Evolutionary conservation across 2,797 vertebrate species (phyloP).

Genomic region (Mycteria americana): DNA sequence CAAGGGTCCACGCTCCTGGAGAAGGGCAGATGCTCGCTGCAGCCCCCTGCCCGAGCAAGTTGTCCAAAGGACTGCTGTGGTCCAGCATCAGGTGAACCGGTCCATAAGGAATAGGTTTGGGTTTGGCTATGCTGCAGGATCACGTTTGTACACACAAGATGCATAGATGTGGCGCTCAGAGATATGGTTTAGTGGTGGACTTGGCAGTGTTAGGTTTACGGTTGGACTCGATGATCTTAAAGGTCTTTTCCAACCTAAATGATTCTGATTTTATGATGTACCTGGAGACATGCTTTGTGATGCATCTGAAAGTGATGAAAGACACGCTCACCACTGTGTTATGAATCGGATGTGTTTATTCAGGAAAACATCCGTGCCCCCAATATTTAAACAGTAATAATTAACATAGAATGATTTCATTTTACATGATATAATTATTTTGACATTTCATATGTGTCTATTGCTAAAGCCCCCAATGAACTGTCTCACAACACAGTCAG

Average conservation of each 20-base stretch:
- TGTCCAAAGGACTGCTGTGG: not conserved
- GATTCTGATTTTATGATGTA: not conserved
- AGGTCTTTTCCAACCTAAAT: not conserved
- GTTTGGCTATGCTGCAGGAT: not conserved
- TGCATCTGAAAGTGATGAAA: not conserved
- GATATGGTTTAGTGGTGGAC: not conserved
- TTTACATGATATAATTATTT: not conserved
- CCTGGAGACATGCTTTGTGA: not conserved
- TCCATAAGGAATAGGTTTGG: not conserved
- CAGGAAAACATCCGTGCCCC: not conserved
- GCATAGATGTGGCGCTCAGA: not conserved
- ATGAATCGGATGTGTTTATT: not conserved
- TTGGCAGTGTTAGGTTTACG: not conserved
- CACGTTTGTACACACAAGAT: not conserved
- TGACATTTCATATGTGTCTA: not conserved
- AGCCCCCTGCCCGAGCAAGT: not conserved
- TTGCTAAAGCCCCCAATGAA: not conserved
- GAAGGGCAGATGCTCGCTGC: not conserved
- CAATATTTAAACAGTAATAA: not conserved
- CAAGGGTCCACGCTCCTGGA: not conserved
- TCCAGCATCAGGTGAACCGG: not conserved
- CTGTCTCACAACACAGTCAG: not conserved
- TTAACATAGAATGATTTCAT: not conserved
- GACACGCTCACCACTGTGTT: rapidly evolving
- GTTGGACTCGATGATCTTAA: not conserved